Evolutionary conservation across 2,113 vertebrate genomes (phyloP).

Genomic region (Eretmochelys imbricata): DNA sequence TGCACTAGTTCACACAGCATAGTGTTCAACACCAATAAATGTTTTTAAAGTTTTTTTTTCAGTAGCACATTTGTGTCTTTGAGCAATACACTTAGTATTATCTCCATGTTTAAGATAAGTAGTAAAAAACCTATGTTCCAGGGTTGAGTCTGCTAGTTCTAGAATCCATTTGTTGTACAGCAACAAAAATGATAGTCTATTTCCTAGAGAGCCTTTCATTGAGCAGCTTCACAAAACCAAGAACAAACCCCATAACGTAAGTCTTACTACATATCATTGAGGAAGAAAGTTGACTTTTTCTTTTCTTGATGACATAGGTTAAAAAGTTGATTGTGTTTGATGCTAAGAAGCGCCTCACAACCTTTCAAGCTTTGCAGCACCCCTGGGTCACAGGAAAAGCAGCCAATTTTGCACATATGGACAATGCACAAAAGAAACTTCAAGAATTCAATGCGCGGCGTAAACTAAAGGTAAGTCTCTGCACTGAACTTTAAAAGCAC

Average conservation of each 20-base stretch:
- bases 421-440: slow-evolving; percentile 91
- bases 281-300: not conserved
- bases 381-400: slow-evolving; percentile 92
- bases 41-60: not conserved
- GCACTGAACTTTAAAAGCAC: not conserved
- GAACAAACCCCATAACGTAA: not conserved
- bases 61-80: not conserved
- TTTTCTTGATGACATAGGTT: slow-evolving; percentile 76
- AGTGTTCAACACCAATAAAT: not conserved
- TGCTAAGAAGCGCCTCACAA: slow-evolving; percentile 88
- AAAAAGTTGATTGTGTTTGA: slow-evolving; percentile 91
- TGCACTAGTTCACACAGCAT: not conserved
- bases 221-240: not conserved
- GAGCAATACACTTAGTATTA: not conserved
- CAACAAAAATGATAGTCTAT: not conserved
- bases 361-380: slow-evolving; percentile 89
- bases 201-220: not conserved
- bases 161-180: not conserved
- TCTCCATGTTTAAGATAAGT: not conserved
- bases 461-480: slow-evolving; percentile 86
- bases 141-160: not conserved
- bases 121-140: not conserved
- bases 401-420: slow-evolving; percentile 90
- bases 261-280: not conserved
- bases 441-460: slow-evolving; percentile 91